phyloP scores from a whole-genome alignment of 2,888 invertebrate species.

The Pyralis farinalis region DNA sequence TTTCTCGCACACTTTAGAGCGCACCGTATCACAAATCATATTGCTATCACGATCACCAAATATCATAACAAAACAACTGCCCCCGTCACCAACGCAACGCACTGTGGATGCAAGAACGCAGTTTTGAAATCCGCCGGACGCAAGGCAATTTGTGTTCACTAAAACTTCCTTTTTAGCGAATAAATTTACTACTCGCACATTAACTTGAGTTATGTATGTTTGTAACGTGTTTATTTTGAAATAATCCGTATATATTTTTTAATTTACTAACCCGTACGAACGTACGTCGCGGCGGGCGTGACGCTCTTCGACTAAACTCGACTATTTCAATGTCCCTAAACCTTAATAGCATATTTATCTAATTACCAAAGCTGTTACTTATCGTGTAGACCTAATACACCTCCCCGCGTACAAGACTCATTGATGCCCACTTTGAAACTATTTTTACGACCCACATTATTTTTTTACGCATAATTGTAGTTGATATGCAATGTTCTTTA shows the following conservation, averaged over 20 bases:
- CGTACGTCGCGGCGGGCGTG: not conserved
- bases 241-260: not conserved
- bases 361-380: conserved; percentile 45
- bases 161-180: conserved; percentile 12
- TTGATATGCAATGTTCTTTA: no score
- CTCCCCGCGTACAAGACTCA: conserved; percentile 29
- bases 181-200: conserved; percentile 11
- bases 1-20: conserved; percentile 66
- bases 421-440: conserved; percentile 33
- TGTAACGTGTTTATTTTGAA: not conserved
- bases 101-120: conserved; percentile 30
- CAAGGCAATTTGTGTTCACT: conserved; percentile 42
- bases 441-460: no score
- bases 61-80: conserved; percentile 31
- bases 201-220: conserved; percentile 7
- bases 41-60: conserved; percentile 15
- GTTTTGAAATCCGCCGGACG: conserved; percentile 65
- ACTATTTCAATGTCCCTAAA: conserved; percentile 28
- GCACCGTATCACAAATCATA: conserved; percentile 68
- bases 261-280: not conserved
- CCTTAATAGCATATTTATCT: conserved; percentile 70
- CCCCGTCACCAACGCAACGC: conserved; percentile 33
- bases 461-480: no score
- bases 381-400: conserved; percentile 59
- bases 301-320: conserved; percentile 4